A percentile compares a stretch with the other conserved stretches of the same genome.
Evolutionary conservation across 1,140 invertebrate genomes (phyloP).

Genomic region (Magallana angulata): DNA sequence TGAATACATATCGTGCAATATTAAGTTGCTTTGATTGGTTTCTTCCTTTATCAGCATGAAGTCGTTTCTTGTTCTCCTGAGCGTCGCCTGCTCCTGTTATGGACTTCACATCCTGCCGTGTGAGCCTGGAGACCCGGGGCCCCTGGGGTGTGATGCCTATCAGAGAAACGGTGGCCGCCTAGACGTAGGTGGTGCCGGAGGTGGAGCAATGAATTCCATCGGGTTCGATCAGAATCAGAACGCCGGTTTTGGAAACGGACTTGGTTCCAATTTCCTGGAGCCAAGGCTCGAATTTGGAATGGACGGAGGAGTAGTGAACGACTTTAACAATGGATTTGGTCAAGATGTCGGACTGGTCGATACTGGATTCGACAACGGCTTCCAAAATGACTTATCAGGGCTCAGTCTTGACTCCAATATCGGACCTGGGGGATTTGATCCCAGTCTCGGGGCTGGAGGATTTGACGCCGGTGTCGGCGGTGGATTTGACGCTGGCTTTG

Average conservation of each 20-base stretch:
- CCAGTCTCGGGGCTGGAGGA: neutral
- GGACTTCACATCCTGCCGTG: slow-evolving; percentile 35
- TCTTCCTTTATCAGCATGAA: neutral
- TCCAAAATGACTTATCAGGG: neutral
- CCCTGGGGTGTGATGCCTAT: slow-evolving; percentile 44
- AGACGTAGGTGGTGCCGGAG: slow-evolving; percentile 16
- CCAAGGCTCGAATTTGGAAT: neutral
- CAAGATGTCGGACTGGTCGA: neutral
- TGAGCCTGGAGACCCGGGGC: slow-evolving; percentile 40
- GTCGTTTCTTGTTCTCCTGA: neutral
- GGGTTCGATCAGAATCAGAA: neutral
- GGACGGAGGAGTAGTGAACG: neutral
- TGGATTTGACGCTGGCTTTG: neutral
- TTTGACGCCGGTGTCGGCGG: slow-evolving; percentile 10
- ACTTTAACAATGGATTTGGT: slow-evolving; percentile 23
- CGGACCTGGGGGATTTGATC: slow-evolving; percentile 1
- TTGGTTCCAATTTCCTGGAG: slow-evolving; percentile 1
- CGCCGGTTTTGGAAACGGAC: neutral
- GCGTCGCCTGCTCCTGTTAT: neutral
- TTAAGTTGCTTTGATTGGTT: too few species aligned
- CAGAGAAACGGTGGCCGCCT: slow-evolving; percentile 30
- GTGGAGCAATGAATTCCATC: neutral
- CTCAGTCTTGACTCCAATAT: slow-evolving; percentile 20
- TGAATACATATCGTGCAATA: too few species aligned
- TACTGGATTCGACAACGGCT: neutral